Base-by-base conservation (phyloP, 64 coral and sea anemone genomes). In the Dendrophyllia cribrosa region DNA sequence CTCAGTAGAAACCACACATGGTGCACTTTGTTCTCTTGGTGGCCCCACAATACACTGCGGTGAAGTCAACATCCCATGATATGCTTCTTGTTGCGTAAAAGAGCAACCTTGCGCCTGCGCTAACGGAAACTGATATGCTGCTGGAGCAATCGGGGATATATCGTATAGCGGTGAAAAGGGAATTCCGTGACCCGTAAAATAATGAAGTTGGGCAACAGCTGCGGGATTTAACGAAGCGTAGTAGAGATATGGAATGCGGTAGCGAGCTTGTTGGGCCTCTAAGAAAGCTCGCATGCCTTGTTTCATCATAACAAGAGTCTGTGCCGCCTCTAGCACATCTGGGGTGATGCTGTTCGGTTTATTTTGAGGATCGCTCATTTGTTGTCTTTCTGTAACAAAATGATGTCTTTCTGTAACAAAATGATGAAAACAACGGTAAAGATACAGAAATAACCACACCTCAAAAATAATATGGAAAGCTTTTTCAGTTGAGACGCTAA, bases 31-130 rank as follows among this genome's bases (percentile, higher is more conserved):
- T 13, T 84, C 62, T 22, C 80, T 67, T 4, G 80, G 62, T 47
- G 62, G 80, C 16, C 80, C 80, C 45, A 67, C 80, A 48, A 51
- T 67, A 63, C 80, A 84, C 9, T 47, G 44, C 20, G 80, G 19
- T 4, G 80, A 51, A 3, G 43, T 23, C 80, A 84, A 51, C 80
- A 84, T 68, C 62, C 80, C 80, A 84, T 68, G 67, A 84, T 68
- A 84, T 13, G 62, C 44, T 15, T 67, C 80, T 48, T 64, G 80
- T 8, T 50, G 77, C 9, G 75, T 50, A 58, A 78, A 17, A 19
- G 75, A 16, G 75, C 19, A 78, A 0, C 51, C 1, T 49, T 23
- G 75, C 14, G 56, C 55, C 58, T 80, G 80, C n/a, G 62, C 20
- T 23, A 84, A 51, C 20, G 80, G 62, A 3, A 84, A 68, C 20